Percentiles rank a stretch among this genome's conserved stretches.
Evolutionary conservation across 2,888 invertebrate species (phyloP).

Genomic region (Quadriops clusia): DNA sequence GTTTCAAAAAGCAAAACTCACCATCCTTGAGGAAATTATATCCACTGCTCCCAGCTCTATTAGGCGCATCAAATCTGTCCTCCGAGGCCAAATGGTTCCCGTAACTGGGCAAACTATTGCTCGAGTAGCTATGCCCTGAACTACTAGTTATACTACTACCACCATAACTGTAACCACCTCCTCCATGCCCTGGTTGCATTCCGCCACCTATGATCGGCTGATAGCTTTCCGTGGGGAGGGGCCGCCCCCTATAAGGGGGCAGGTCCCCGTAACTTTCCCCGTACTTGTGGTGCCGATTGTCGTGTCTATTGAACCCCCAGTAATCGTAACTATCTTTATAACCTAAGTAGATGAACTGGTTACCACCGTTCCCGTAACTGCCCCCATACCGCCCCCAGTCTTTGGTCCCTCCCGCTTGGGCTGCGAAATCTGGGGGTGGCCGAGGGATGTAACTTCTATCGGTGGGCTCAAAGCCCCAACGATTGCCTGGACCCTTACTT

Average conservation of each 20-base stretch:
- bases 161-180: too few relatives aligned
- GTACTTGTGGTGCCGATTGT: conserved; percentile 8
- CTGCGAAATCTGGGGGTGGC: conserved; percentile 21
- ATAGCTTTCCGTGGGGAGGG: too few relatives aligned
- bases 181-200: too few relatives aligned
- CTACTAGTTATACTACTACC: too few relatives aligned
- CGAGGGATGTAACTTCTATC: conserved; percentile 3
- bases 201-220: too few relatives aligned
- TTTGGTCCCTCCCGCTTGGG: conserved; percentile 28
- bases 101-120: too few relatives aligned
- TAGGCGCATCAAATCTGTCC: conserved; percentile 7
- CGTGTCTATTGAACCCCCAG: conserved; percentile 23
- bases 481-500: conserved; percentile 6
- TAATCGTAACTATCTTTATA: conserved; percentile 23
- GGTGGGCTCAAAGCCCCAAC: conserved; percentile 4
- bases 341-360: conserved; percentile 19
- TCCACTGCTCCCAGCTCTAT: conserved; percentile 15
- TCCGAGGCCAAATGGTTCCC: too few relatives aligned
- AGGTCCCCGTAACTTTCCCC: too few relatives aligned
- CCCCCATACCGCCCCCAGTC: conserved; percentile 34
- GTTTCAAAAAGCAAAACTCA: too few relatives aligned
- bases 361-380: conserved; percentile 26
- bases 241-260: too few relatives aligned
- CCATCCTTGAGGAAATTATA: conserved; percentile 30
- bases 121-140: too few relatives aligned